Percentiles rank a stretch among this genome's conserved stretches.
These are phyloP conservation scores for Agrotis puta DNA, from an alignment of 2,888 invertebrate genomes.

Conservation along the genomic window DNA sequence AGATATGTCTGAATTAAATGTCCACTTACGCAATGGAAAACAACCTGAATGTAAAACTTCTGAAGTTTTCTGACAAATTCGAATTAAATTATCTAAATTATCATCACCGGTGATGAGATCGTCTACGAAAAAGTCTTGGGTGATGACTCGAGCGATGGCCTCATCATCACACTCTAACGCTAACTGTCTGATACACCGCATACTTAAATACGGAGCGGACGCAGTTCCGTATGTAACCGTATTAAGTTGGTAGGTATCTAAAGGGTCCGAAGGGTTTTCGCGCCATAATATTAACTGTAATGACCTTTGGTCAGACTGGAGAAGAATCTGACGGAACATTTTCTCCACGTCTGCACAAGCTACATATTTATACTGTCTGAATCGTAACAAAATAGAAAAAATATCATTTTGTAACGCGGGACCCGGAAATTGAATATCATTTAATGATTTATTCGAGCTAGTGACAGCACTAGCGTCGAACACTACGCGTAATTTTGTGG, in stretches of 20 bases:
- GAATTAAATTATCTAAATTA: not conserved
- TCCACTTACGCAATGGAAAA: conserved; percentile 50
- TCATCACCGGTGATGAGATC: conserved; percentile 24
- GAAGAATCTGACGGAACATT: conserved; percentile 12
- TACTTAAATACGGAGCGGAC: conserved; percentile 31
- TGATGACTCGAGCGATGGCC: conserved; percentile 7
- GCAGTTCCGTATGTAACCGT: not conserved
- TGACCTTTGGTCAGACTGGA: not conserved
- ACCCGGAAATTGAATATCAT: conserved; percentile 18
- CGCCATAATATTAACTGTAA: conserved; percentile 25
- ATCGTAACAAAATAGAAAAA: conserved; percentile 27
- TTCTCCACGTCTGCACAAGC: conserved; percentile 3
- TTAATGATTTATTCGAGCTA: conserved; percentile 17
- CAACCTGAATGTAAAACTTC: conserved; percentile 34
- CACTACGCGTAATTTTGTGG: conserved; percentile 10
- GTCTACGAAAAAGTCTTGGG: conserved; percentile 29
- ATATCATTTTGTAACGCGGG: conserved; percentile 30
- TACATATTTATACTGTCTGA: conserved; percentile 24
- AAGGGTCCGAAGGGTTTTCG: not conserved
- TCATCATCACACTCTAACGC: conserved; percentile 8
- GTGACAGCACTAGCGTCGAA: not conserved
- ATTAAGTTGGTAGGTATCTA: not conserved
- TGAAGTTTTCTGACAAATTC: conserved; percentile 5
- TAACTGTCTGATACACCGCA: conserved; percentile 18
- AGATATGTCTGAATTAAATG: conserved; percentile 16